Percentiles rank a stretch among this genome's conserved stretches.
phyloP scores from a whole-genome alignment of 2,797 vertebrate genomes.

The Melanotaenia maccullochi region DNA sequence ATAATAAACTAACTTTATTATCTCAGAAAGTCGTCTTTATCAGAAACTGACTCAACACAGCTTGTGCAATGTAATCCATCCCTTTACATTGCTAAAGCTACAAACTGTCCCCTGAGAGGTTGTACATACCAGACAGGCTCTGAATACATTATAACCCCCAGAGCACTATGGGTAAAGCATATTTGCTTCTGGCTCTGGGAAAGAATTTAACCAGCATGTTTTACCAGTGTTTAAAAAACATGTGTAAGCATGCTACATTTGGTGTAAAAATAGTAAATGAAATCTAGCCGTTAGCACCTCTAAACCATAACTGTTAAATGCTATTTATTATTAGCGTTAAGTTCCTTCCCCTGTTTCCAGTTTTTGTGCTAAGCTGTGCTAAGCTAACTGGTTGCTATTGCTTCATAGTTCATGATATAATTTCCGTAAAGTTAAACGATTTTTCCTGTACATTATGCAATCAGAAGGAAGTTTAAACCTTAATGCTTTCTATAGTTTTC shows the following conservation, averaged over 20 bases:
- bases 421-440: not conserved
- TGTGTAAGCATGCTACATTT: not conserved
- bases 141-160: not conserved
- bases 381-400: not conserved
- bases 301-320: not conserved
- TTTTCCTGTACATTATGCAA: not conserved
- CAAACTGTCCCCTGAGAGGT: not conserved
- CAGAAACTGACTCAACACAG: not conserved
- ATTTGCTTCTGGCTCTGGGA: not conserved
- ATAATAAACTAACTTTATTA: not conserved
- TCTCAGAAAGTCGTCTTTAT: not conserved
- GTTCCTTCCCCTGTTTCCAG: not conserved
- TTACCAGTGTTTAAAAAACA: not conserved
- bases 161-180: not conserved
- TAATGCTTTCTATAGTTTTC: not conserved
- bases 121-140: not conserved
- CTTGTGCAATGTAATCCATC: not conserved
- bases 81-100: not conserved
- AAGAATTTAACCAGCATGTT: not conserved
- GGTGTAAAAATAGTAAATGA: not conserved
- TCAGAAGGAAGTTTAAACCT: slow-evolving; percentile 3
- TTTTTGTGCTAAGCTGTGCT: not conserved
- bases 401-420: slow-evolving; percentile 5
- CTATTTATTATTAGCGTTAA: not conserved
- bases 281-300: not conserved